Conservation (phyloP, 2,797 vertebrate species). For the Tapirus indicus region DNA sequence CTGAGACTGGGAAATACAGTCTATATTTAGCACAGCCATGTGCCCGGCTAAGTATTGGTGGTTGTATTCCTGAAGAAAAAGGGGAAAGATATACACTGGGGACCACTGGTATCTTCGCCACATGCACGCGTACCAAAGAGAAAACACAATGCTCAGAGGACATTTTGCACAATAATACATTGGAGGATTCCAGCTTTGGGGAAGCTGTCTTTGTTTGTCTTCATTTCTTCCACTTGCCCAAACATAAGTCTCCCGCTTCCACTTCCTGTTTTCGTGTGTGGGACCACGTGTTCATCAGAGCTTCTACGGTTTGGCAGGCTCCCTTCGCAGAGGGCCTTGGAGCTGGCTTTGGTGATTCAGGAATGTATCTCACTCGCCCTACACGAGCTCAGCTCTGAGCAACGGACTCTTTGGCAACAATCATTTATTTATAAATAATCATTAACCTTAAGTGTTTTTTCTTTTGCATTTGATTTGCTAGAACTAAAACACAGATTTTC, state of each 20-base stretch:
- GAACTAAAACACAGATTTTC: constrained; percentile 50
- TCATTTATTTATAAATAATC: constrained; percentile 61
- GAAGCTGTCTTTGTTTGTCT: not conserved
- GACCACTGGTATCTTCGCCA: not conserved
- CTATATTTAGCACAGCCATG: not conserved
- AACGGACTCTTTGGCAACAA: constrained; percentile 8
- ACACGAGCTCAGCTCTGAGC: not conserved
- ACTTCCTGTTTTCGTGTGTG: constrained; percentile 53
- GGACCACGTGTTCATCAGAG: constrained; percentile 28
- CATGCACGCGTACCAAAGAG: not conserved
- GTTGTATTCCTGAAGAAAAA: not conserved
- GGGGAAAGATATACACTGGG: not conserved
- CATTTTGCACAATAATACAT: not conserved
- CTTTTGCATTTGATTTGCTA: constrained; percentile 40
- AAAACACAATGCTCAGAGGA: not conserved
- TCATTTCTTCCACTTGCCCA: constrained; percentile 35
- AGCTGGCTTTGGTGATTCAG: not conserved
- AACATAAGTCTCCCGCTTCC: not conserved
- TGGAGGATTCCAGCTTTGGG: not conserved
- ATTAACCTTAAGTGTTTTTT: constrained; percentile 46
- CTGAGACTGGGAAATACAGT: not conserved
- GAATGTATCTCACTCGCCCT: constrained; percentile 39
- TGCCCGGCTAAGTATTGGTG: not conserved
- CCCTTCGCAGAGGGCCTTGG: not conserved
- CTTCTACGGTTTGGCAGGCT: not conserved